Percentiles rank a stretch among this genome's conserved stretches.
These are phyloP conservation scores for Lepus europaeus DNA, from an alignment of 2,113 vertebrate species.

Conservation along the genomic window DNA sequence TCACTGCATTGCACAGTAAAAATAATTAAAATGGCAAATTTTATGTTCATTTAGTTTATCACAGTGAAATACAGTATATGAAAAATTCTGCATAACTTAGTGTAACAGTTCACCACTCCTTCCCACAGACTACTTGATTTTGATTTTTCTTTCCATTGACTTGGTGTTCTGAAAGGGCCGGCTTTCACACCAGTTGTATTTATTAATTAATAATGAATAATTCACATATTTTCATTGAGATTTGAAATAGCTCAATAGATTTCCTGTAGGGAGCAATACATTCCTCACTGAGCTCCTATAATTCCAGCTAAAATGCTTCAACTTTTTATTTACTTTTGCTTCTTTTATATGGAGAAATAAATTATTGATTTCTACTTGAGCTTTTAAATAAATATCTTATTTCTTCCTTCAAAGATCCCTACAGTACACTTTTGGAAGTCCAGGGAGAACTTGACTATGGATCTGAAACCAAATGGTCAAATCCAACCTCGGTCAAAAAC, in stretches of 20 bases:
- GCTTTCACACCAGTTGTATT: background rate
- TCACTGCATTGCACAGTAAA: background rate
- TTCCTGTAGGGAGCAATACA: background rate
- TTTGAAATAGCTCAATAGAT: background rate
- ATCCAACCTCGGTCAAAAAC: background rate
- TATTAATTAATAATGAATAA: background rate
- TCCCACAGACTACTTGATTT: background rate
- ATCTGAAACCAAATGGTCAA: background rate
- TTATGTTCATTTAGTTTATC: background rate
- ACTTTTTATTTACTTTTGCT: background rate
- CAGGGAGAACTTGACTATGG: constrained; percentile 20
- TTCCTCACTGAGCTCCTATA: constrained; percentile 5
- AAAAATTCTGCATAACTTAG: background rate
- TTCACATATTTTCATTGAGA: background rate
- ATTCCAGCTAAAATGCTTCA: background rate
- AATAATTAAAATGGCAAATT: background rate
- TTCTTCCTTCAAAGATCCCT: background rate
- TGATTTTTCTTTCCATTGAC: background rate
- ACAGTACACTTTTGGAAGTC: background rate
- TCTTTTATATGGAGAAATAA: background rate
- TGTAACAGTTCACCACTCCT: background rate
- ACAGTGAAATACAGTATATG: background rate
- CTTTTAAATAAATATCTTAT: constrained; percentile 6
- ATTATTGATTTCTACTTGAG: background rate
- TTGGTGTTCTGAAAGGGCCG: constrained; percentile 32